Evolutionary conservation across 2,113 vertebrate species (phyloP), one percentile per base, ranked within the genome.

Genomic region (Raja brachyura): DNA sequence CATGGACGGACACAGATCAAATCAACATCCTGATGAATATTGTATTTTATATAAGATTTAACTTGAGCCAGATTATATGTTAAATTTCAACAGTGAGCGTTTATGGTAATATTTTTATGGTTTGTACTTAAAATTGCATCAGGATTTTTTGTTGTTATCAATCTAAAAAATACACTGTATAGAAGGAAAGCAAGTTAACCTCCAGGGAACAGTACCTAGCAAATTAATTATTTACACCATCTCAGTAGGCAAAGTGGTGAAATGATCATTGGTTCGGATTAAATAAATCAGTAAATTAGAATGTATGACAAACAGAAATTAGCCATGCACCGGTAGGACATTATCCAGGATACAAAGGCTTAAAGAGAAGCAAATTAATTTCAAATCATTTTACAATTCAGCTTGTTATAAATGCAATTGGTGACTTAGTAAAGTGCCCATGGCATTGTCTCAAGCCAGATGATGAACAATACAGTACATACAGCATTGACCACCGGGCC

Each of bases 281-380:
- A 90, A 88, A 63, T 88, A 88, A 88, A 90, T 11, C n/a, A 90
- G n/a, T 20, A 90, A 90, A 90, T 90, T 63, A 90, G 86, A 18
- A 68, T 90, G n/a, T 90, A 33, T 66, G 86, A 90, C 86, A 63
- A 59, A 20, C 14, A 83, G 48, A 83, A 83, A 56, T 56, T 54
- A 54, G 56, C 79, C 22, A 22, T 13, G 22, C 48, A 56, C 79
- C 20, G 22, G 9, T 83, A 11, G 54, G 28, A 59, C 10, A 83
- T 83, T 59, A 83, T 83, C 2, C 20, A 83, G 48, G 79, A 59
- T 83, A 54, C 25, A 59, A 83, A 83, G 48, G 48, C 48, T 25
- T 56, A 54, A 83, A 56, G 8, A 83, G 3, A 59, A 83, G 20
- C 75, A 59, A 83, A 83, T 56, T 56, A 25, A 56, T 83, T 83